A percentile compares a stretch with the other conserved stretches of the same genome.
Conservation (phyloP, 2,888 invertebrate genomes). For the Eremobia ochroleuca region DNA sequence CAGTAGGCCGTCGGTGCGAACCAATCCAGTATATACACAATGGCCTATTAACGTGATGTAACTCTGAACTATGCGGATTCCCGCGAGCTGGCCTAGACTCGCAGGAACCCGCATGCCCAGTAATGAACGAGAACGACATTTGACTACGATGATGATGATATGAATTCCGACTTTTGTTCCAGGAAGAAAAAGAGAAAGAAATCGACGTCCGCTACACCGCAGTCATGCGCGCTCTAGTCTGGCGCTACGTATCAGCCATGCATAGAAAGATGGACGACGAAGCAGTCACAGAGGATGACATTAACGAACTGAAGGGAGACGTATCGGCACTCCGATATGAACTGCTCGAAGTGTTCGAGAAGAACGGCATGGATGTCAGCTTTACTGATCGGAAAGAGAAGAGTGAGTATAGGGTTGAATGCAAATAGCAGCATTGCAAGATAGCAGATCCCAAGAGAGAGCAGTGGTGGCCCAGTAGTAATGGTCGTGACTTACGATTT, state of each 20-base stretch:
- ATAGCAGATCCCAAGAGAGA: neutral
- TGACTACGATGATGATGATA: neutral
- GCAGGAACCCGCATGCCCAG: neutral
- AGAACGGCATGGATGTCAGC: constrained; percentile 96
- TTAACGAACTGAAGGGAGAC: constrained; percentile 98
- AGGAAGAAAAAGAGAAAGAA: constrained; percentile 92
- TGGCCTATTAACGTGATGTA: too few species aligned
- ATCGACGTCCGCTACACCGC: constrained; percentile 93
- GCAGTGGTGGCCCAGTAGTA: neutral
- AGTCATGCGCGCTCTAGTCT: constrained; percentile 97
- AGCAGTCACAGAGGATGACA: constrained; percentile 97
- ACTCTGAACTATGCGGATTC: too few species aligned
- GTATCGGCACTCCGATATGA: constrained; percentile 98
- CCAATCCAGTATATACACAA: too few species aligned
- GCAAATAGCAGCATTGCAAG: neutral
- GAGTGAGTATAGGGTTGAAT: constrained; percentile 86
- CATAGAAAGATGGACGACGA: constrained; percentile 96
- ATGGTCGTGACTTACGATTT: neutral
- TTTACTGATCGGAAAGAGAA: constrained; percentile 94
- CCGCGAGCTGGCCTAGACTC: too few species aligned
- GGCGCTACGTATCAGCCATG: constrained; percentile 97
- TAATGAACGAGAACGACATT: neutral
- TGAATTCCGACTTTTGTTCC: constrained; percentile 14
- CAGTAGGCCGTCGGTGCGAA: neutral
- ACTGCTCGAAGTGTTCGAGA: constrained; percentile 96